Evolutionary conservation across 2,888 invertebrate species (phyloP), one percentile per base, ranked within the genome.

Genomic region (Caenorhabditis auriculariae): DNA sequence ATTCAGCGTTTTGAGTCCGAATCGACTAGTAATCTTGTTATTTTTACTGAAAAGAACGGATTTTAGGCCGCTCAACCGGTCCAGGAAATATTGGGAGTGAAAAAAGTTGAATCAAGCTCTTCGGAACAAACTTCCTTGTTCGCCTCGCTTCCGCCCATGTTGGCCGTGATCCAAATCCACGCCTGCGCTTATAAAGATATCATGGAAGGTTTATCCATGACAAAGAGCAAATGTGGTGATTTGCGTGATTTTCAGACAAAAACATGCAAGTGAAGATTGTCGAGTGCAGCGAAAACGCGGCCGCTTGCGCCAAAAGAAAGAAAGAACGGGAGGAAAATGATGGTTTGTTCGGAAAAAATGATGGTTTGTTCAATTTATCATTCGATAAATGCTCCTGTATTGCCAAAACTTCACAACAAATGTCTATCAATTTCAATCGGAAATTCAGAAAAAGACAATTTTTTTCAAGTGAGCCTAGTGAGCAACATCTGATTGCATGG

Each of bases 111-210:
- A 4, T 27, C 52, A 12, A 37, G 37, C 3, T 52, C 52, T 26
- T 26, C 55, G 5, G 45, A 45, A 12, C 65, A 62, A 17, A 41
- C 54, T 24, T 46, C 56, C 6, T 45, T 66, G 4, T 57, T 66
- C 35, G 21, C 55, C 39, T 39, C 59, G 7, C 55, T 70, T 2
- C 70, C 70, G 15, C 48, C 58, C 29, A 54, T 56, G 15, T 54
- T 70, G 15, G 39, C 56, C 7, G 59, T 70, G 12, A 49, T 60
- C 15, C 62, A 70, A 37, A 54, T 63, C 1, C 67, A 70, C 27
- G 60, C 70, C 2, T 49, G 54, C 7, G 70, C 70, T 15, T 70
- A 67, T 52, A 66, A 65, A 38, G 65, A 68, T 15, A 66, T 71
- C 2, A 54, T 54, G 9, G 58, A 66, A 17, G 66, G 66, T 66